Base-by-base conservation (phyloP, 37 sponge, comb jelly and placozoan genomes). In the Petrosia ficiformis region DNA sequence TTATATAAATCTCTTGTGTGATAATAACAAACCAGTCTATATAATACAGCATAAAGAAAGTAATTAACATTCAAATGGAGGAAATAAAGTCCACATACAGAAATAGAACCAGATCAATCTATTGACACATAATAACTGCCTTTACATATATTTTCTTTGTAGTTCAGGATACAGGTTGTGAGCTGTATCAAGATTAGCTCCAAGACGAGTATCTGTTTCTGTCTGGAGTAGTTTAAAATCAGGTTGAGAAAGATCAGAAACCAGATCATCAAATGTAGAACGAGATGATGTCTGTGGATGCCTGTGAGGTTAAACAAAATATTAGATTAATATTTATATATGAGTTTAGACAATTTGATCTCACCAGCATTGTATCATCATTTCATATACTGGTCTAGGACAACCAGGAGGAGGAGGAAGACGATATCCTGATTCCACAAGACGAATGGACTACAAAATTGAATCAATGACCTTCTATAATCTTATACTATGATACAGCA, bases 381-480 rank as follows among this genome's bases (percentile, higher is more conserved):
- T 22, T 44, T 65, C 44, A 39, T 77, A 77, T 26, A 77, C 35
- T 39, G 77, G 44, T 42, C 48, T 64, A 14, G 67, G 77, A 65
- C 77, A 77, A 26, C 77, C 77, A 65, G 77, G 77, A 77, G 77
- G 77, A 39, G 77, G 77, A 32, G 77, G 77, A 26, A 77, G 67
- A 37, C 77, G 65, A 65, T 65, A 77, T 37, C 77, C 77, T 35
- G 30, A 22, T 3, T 37, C 48, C 11, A 77, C 29, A 28, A 77
- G 63, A 28, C 28, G 14, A n/a, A n/a, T n/a, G 25, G 26, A 39
- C 52, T 37, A 39, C 42, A 77, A 8, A 2, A 77, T 40, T 60
- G 39, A 3, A 22, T 32, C 21, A 68, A 33, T 6, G 34, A 42
- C 3, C 3, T 16, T 40, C 1, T 1, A n/a, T 4, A 39, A 24